phyloP scores from a whole-genome alignment of 2,113 vertebrate genomes.

The Lucifuga dentata region DNA sequence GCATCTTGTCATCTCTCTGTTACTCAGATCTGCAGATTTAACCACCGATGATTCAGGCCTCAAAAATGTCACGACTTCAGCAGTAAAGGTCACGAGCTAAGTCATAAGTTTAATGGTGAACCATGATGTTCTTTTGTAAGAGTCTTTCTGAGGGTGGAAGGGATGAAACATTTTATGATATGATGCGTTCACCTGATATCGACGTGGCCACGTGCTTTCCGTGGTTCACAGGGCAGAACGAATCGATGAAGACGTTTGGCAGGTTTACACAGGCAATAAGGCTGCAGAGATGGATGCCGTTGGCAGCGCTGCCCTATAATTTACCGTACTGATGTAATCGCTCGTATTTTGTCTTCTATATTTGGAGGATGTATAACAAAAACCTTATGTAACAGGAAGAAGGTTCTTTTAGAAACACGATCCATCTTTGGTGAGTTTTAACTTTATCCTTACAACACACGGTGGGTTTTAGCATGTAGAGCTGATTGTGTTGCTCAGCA shows the following conservation, averaged over 20 bases:
- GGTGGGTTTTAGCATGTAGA: neutral
- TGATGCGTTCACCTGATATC: conserved; percentile 17
- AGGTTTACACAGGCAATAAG: conserved; percentile 13
- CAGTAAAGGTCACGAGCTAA: conserved; percentile 14
- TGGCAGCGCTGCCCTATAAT: neutral
- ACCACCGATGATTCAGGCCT: neutral
- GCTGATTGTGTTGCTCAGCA: conserved; percentile 12
- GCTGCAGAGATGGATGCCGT: neutral
- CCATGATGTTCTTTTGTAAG: neutral
- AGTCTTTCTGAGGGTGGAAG: conserved; percentile 17
- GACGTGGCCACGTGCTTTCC: conserved; percentile 8
- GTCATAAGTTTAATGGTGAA: conserved; percentile 2
- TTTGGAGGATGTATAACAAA: too few relatives aligned
- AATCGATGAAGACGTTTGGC: conserved; percentile 44
- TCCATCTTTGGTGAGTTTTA: neutral
- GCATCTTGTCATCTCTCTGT: too few relatives aligned
- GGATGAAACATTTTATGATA: conserved; percentile 4
- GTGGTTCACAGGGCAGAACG: conserved; percentile 21
- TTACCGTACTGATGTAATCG: neutral
- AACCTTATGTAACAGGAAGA: too few relatives aligned
- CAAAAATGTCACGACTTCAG: too few relatives aligned
- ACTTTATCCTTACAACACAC: neutral
- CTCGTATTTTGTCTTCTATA: neutral
- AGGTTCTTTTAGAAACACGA: neutral
- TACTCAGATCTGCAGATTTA: too few relatives aligned